Base-by-base conservation (phyloP, 1,140 invertebrate genomes). In the Aphidius gifuensis region DNA sequence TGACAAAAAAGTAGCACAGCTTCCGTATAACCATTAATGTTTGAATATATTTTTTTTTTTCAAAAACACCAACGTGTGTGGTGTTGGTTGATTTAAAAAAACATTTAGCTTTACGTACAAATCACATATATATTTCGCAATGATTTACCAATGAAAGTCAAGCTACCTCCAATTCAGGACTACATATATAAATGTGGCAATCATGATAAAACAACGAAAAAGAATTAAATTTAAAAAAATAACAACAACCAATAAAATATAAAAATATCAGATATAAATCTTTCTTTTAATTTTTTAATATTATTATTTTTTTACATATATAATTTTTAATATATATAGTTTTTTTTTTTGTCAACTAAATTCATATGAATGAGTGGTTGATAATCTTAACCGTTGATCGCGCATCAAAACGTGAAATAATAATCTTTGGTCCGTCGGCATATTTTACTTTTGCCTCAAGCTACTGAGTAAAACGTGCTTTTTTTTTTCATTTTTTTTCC, bases 361-460 rank as follows among this genome's bases (percentile, higher is more conserved):
- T n/a, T 16, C 38, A 39, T 40, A n/a, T 40, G 53, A 55, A 58
- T 58, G 32, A 47, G n/a, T 58, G 49, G 38, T 23, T 48, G 49
- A 60, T 42, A 60, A 60, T 60, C 58, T 51, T 51, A 40, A n/a
- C 48, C 11, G 58, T 43, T 60, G 48, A 60, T 60, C 49, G 23
- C 23, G 6, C 48, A 40, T 55, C 53, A 55, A 32, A 32, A 58
- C 57, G 57, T 49, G 9, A 58, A 58, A 55, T 55, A 55, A 58
- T 58, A 45, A 32, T 58, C 38, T 6, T 42, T 8, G 45, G 46
- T 21, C 56, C 45, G 43, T 58, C 40, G 40, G 53, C 53, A 40
- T 55, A 55, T 55, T 40, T 55, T n/a, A 40, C 6, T 21, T 55
- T 16, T 38, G 39, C 53, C 53, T 16, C 9, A 40, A 55, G 53